Base-by-base conservation (phyloP, 1,140 invertebrate species). In the Drosophila erecta region DNA sequence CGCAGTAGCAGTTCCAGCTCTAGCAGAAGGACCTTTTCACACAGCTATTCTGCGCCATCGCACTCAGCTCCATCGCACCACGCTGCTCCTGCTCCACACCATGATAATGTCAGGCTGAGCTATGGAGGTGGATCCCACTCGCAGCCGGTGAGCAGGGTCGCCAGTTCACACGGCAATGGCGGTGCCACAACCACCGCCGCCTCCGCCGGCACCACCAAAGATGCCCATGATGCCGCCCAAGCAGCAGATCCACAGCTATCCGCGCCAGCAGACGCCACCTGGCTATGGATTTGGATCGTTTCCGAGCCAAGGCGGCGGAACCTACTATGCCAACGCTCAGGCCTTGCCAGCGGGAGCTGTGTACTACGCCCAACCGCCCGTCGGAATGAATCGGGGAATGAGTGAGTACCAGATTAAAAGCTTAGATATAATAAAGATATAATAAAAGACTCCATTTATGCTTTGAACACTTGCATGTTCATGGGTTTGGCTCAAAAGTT, bases 161-260 rank as follows among this genome's bases (percentile, higher is more conserved):
- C 81, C 90, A 3, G 69, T 87, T 7, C 81, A 90, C 15, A 87
- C 90, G 10, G 57, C 85, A 2, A 70, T 85, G 69, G 73, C 90
- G 10, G 46, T 87, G 35, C 83, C 83, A 1, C 87, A 87, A 43
- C 57, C 84, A 7, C 74, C 81, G 5, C 81, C 81, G 1, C 80
- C 80, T 0, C 80, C 81, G 4, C 72, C 73, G 7, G 33, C 65
- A 20, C 50, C 65, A 6, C 46, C 60, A 2, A 79, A 86, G 30
- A 30, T 30, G 22, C 43, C 50, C 2, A 79, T 76, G 65, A 53
- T 70, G 8, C 38, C 64, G 24, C 44, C 77, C 0, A 89, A 85
- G 47, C 85, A 78, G 22, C 85, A 90, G 37, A 24, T 44, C 1
- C 47, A 55, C 38, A 76, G 56, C 51, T 90, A 90, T 70, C 85